Evolutionary conservation across 2,888 invertebrate species (phyloP), one percentile per base, ranked within the genome.

Genomic region (Blastobasis lacticolella): DNA sequence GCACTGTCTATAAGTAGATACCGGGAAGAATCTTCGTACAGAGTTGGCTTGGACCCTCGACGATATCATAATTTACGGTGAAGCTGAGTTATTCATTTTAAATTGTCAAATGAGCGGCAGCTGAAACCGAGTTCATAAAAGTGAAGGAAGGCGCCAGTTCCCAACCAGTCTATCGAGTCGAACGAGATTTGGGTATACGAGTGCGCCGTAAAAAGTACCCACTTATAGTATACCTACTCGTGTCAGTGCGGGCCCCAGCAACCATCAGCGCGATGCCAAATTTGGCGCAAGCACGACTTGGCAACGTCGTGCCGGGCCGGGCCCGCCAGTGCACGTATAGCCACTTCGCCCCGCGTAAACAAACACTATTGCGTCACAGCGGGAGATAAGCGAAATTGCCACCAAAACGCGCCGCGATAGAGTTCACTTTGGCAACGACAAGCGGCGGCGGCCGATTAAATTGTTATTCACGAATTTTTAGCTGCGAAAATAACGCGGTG

Each of bases 231-330:
- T 23, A 23, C n/a, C n/a, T n/a, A 62, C 68, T 67, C 64, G 57
- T 60, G 69, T 62, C 69, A 66, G 63, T 60, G 64, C 58, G 62
- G 57, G 66, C 61, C 63, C 63, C 71, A 62, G 61, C 61, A 64
- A 65, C 73, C 70, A 74, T 72, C 71, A 73, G 64, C 68, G 63
- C 64, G 73, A 66, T 67, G 71, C 75, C 77, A 75, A 81, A 81
- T 82, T 83, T 79, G 82, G 81, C 78, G 66, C 78, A 78, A 71
- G 75, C 75, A 73, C 76, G 74, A 78, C 73, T 80, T 84, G 84
- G 84, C 85, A 81, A 83, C 83, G 76, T 67, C 69, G 69, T 61
- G 63, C 59, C 38, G 37, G 45, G 37, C 10, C 10, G 23, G 8
- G 7, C 36, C 37, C 9, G 46, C 36, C 6, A 9, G 40, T 10